These are phyloP conservation scores for Chaetogeoica ovagalla DNA, from an alignment of 2,888 invertebrate genomes.

Conservation along the genomic window DNA sequence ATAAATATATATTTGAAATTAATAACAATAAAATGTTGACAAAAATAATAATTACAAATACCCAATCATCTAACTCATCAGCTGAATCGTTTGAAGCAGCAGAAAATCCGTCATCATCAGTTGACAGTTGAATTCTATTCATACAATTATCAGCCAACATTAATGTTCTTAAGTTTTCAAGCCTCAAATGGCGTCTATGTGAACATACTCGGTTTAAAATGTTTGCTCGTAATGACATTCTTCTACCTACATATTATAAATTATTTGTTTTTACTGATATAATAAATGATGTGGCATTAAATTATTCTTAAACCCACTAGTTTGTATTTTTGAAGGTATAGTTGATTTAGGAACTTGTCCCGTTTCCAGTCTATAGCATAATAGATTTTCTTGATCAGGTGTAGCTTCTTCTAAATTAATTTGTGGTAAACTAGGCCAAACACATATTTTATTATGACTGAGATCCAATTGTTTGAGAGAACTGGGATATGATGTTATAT, in stretches of 20 bases:
- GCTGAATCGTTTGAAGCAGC: conserved; percentile 59
- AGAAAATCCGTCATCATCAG: conserved; percentile 75
- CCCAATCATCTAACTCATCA: conserved; percentile 63
- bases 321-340: conserved; percentile 47
- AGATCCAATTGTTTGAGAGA: conserved; percentile 88
- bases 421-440: conserved; percentile 85
- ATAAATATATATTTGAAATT: background rate
- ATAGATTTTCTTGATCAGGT: conserved; percentile 69
- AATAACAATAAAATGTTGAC: background rate
- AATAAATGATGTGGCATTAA: background rate
- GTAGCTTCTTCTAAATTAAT: conserved; percentile 66
- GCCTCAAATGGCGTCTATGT: conserved; percentile 79
- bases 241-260: conserved; percentile 47
- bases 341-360: conserved; percentile 56
- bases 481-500: conserved; percentile 86
- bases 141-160: conserved; percentile 85
- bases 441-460: conserved; percentile 86
- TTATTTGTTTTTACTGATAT: background rate
- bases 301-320: conserved; percentile 10
- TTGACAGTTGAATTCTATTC: conserved; percentile 76
- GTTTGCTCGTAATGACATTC: conserved; percentile 67
- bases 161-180: conserved; percentile 80
- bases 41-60: conserved; percentile 6
- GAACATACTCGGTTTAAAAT: conserved; percentile 80
- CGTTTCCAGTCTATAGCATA: conserved; percentile 69